These are phyloP conservation scores for Caenorhabditis remanei DNA, from an alignment of 1,140 invertebrate species.

Conservation along the genomic window DNA sequence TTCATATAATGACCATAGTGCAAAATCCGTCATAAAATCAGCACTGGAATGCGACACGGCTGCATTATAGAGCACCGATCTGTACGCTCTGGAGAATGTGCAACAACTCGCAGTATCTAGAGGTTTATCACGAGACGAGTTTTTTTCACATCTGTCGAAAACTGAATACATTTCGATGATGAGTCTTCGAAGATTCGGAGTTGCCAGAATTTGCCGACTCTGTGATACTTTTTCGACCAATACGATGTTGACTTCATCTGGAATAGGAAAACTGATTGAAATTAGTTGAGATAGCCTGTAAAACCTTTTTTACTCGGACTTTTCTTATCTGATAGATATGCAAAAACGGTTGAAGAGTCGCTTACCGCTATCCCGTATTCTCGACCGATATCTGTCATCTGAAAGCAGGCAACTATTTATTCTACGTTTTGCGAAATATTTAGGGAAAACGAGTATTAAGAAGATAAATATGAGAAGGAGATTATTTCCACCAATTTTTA, in stretches of 20 bases:
- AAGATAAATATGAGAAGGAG: too few relatives aligned
- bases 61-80: constrained; percentile 35
- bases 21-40: constrained; percentile 44
- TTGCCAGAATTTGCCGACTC: neutral
- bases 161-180: constrained; percentile 37
- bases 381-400: constrained; percentile 40
- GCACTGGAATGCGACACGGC: neutral
- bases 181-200: constrained; percentile 6
- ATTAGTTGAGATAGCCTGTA: neutral
- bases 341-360: constrained; percentile 20
- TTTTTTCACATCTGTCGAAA: constrained; percentile 22
- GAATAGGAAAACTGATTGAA: neutral
- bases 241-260: constrained; percentile 9
- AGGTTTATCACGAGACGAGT: neutral
- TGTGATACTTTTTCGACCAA: constrained; percentile 23
- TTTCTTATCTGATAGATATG: constrained; percentile 3
- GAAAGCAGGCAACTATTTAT: neutral
- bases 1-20: constrained; percentile 29
- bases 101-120: constrained; percentile 5
- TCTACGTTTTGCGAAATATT: neutral
- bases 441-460: neutral
- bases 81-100: constrained; percentile 15
- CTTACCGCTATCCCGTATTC: constrained; percentile 5
- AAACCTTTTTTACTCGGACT: constrained; percentile 1
- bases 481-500: too few relatives aligned